Base-by-base conservation (phyloP, 2,113 vertebrate species). In the Carassius carassius region DNA sequence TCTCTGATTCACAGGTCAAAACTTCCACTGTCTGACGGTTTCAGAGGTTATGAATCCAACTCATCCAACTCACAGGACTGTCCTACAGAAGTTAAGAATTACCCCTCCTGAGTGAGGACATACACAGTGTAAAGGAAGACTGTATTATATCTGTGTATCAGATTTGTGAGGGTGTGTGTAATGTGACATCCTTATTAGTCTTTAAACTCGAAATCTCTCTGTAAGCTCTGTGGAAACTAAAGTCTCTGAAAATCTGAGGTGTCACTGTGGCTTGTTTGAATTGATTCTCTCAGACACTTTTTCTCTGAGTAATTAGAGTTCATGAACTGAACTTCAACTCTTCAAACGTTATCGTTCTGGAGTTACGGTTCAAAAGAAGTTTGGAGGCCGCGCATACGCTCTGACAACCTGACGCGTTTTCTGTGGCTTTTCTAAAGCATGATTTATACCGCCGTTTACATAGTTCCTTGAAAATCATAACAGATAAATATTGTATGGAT, bases 251-350 rank as follows among this genome's bases (percentile, higher is more conserved):
- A 58, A 58, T 76, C 47, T 51, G 69, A 73, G 2, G 44, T 8
- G 73, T 75, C 44, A 17, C 47, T 75, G 47, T 75, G 37, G 70
- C 37, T 73, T 73, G 37, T 73, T 23, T 73, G 37, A 73, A 44
- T 3, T n/a, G 70, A 51, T 51, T 54, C 47, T 76, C n/a, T 25
- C 47, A 54, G 47, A 76, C 44, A 25, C 73, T 75, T 25, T 49
- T 25, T 7, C 44, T 75, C 6, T 51, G 47, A 76, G n/a, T 74
- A n/a, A 13, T 70, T 17, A 25, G 19, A 76, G 73, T 76, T 76
- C 47, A 76, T 76, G n/a, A 49, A 51, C 73, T 76, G 6, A 49
- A 41, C 5, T 41, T 41, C 37, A 41, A 41, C 37, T 41, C 73
- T 76, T 76, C 74, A 76, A 76, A 76, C 9, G 8, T 5, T 41